Conservation (phyloP, 2,888 invertebrate genomes). For the Periphyllus acericola region DNA sequence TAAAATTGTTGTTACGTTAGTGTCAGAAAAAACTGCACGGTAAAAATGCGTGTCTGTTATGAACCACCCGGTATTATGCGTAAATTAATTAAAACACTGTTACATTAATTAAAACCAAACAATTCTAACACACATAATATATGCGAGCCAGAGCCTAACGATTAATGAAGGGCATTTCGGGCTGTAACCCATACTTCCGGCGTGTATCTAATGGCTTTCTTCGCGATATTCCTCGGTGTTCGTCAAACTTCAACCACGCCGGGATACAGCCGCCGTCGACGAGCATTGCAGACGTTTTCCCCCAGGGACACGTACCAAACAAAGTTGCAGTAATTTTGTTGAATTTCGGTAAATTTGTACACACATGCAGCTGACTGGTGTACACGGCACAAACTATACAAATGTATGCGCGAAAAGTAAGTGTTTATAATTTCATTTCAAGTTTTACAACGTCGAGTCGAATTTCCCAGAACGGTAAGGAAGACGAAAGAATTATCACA, state of each 20-base stretch:
- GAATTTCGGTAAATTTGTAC: background rate
- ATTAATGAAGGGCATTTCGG: background rate
- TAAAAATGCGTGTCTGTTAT: no score
- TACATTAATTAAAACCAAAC: conserved; percentile 45
- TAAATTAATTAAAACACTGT: background rate
- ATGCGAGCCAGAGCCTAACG: background rate
- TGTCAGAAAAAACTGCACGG: no score
- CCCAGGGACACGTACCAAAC: background rate
- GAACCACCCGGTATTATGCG: no score
- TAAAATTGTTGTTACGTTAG: no score
- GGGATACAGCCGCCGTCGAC: background rate
- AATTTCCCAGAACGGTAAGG: no score
- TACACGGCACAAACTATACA: background rate
- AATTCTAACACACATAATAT: background rate
- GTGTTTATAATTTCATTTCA: background rate
- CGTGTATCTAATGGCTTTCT: background rate
- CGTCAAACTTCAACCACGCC: no score
- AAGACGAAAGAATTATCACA: no score
- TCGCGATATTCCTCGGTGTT: background rate
- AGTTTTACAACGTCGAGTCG: background rate
- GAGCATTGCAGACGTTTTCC: background rate
- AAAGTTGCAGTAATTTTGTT: background rate
- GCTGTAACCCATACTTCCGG: background rate
- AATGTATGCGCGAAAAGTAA: background rate
- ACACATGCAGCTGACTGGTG: no score